A percentile compares a stretch with the other conserved stretches of the same genome.
These are phyloP conservation scores for Aphelenchoides bicaudatus DNA, from an alignment of 2,888 invertebrate species.

Conservation along the genomic window DNA sequence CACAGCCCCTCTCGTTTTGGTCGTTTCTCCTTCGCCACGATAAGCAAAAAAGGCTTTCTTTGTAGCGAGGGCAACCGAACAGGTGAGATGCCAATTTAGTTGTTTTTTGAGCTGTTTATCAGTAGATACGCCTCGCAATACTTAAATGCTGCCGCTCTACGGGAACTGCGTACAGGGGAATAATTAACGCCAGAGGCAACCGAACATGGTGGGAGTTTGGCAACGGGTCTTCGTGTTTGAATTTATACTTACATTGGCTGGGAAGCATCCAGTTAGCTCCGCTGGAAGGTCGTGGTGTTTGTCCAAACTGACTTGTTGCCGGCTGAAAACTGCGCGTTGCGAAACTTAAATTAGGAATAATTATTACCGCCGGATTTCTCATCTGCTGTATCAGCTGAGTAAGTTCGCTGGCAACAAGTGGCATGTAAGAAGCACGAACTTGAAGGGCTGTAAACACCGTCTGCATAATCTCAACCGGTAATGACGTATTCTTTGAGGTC, in stretches of 20 bases:
- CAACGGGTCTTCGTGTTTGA: too few species aligned
- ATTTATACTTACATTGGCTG: neutral
- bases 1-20: too few species aligned
- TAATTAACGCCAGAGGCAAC: too few species aligned
- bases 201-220: too few species aligned
- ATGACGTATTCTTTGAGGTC: constrained; percentile 12
- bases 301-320: neutral
- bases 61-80: too few species aligned
- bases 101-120: too few species aligned
- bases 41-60: too few species aligned
- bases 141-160: too few species aligned
- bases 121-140: too few species aligned
- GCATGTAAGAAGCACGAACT: constrained; percentile 30
- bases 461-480: constrained; percentile 75
- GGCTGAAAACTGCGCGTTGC: neutral
- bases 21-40: too few species aligned
- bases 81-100: too few species aligned
- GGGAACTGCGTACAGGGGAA: too few species aligned
- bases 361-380: neutral
- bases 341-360: neutral
- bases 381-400: constrained; percentile 20
- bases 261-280: constrained; percentile 3
- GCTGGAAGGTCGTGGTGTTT: neutral
- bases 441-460: constrained; percentile 86
- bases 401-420: constrained; percentile 23